These are phyloP conservation scores for Chrysopilus asiliformis DNA, from an alignment of 2,888 invertebrate genomes.

Conservation along the genomic window DNA sequence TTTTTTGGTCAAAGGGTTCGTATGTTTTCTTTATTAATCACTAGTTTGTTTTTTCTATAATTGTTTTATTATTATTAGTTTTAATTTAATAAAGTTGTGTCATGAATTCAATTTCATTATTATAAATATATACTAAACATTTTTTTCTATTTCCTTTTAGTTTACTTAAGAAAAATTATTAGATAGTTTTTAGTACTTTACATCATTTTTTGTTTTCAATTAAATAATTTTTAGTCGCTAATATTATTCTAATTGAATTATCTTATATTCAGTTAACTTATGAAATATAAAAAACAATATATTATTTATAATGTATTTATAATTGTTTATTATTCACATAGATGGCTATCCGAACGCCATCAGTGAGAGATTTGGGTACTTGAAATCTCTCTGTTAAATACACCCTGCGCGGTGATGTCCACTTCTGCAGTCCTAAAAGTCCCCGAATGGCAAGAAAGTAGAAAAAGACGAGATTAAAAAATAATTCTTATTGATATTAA, in stretches of 20 bases:
- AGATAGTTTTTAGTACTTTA: slow-evolving; percentile 6
- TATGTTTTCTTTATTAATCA: too few species aligned
- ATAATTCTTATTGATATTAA: slow-evolving; percentile 27
- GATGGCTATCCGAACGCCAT: slow-evolving; percentile 33
- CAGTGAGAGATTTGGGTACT: slow-evolving; percentile 35
- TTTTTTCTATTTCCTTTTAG: neutral
- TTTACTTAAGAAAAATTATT: neutral
- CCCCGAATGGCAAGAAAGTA: too few species aligned
- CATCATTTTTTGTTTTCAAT: slow-evolving; percentile 7
- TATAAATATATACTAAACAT: neutral
- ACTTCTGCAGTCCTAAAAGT: slow-evolving; percentile 35
- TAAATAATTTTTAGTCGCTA: slow-evolving; percentile 19
- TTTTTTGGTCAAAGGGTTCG: too few species aligned
- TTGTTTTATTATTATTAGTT: too few species aligned
- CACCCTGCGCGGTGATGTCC: slow-evolving; percentile 39
- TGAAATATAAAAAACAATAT: neutral
- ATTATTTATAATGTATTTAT: slow-evolving; percentile 22
- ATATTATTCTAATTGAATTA: slow-evolving; percentile 4
- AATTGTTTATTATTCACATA: slow-evolving; percentile 13
- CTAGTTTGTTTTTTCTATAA: too few species aligned
- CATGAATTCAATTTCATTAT: too few species aligned
- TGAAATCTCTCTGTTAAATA: slow-evolving; percentile 30
- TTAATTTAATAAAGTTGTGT: too few species aligned
- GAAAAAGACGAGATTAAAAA: too few species aligned
- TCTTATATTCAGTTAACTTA: neutral